These are phyloP conservation scores for Poeciliopsis presidionis DNA, from an alignment of 2,797 vertebrate genomes.

Conservation along the genomic window DNA sequence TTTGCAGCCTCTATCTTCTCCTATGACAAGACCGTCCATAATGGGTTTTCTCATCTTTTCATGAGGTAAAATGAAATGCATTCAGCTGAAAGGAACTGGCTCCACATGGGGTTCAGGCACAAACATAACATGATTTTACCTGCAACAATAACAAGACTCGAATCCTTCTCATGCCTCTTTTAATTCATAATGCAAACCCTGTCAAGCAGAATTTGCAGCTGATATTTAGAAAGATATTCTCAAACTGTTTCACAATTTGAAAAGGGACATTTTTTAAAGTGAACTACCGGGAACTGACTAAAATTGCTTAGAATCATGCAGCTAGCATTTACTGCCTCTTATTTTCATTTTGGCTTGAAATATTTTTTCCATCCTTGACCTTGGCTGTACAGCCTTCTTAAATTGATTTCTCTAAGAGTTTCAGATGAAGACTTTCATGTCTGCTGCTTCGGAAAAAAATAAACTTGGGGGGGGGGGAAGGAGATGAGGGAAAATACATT, in stretches of 20 bases:
- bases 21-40: constrained; percentile 55
- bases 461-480: constrained; percentile 8
- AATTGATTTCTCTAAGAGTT: constrained; percentile 19
- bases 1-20: constrained; percentile 41
- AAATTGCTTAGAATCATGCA: background rate
- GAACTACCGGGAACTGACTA: background rate
- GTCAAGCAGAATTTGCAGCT: background rate
- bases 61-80: constrained; percentile 56
- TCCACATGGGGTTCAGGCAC: constrained; percentile 47
- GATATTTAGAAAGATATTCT: background rate
- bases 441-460: constrained; percentile 13
- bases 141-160: constrained; percentile 16
- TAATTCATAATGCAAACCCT: constrained; percentile 10
- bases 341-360: constrained; percentile 23
- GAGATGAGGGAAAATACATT: constrained; percentile 45
- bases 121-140: constrained; percentile 47
- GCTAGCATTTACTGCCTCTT: background rate
- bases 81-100: constrained; percentile 44
- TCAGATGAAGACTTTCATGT: constrained; percentile 37
- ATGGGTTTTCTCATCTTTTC: constrained; percentile 61
- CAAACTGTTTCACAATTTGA: background rate
- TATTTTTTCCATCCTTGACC: constrained; percentile 30
- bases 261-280: background rate
- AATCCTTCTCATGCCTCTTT: constrained; percentile 14
- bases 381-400: constrained; percentile 13